Percentiles rank a stretch among this genome's conserved stretches.
Evolutionary conservation across 2,113 vertebrate genomes (phyloP).

Genomic region (Lepisosteus osseus): DNA sequence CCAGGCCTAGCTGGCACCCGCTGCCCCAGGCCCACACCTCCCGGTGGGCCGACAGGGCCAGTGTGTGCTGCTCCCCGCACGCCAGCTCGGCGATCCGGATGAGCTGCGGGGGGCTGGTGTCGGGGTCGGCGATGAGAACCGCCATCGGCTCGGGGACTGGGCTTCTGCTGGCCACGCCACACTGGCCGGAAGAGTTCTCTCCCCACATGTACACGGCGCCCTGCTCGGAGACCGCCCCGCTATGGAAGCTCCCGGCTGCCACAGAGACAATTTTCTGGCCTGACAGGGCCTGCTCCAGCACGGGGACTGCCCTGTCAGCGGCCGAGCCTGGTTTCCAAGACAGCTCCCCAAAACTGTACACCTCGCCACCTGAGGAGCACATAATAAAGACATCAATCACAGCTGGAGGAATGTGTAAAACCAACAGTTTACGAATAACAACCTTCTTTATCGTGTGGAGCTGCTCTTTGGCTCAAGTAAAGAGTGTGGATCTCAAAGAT

Average conservation of each 20-base stretch:
- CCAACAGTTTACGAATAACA: too few relatives aligned
- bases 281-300: slow-evolving; percentile 75
- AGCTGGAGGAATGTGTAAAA: too few relatives aligned
- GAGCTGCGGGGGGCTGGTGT: slow-evolving; percentile 58
- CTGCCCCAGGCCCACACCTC: slow-evolving; percentile 97
- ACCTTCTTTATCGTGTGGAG: too few relatives aligned
- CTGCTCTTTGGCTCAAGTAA: too few relatives aligned
- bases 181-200: slow-evolving; percentile 86
- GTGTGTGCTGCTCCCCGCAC: slow-evolving; percentile 85
- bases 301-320: slow-evolving; percentile 47
- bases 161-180: slow-evolving; percentile 70
- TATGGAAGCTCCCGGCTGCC: slow-evolving; percentile 86
- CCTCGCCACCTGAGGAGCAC: slow-evolving; percentile 75
- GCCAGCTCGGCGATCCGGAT: slow-evolving; percentile 82
- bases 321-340: slow-evolving; percentile 73
- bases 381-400: neutral
- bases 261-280: slow-evolving; percentile 78
- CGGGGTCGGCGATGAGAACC: slow-evolving; percentile 73
- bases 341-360: slow-evolving; percentile 87
- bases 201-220: slow-evolving; percentile 94
- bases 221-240: slow-evolving; percentile 82
- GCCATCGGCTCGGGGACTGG: slow-evolving; percentile 77
- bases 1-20: slow-evolving; percentile 85
- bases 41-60: slow-evolving; percentile 79
- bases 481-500: too few relatives aligned